Percentiles rank a stretch among this genome's conserved stretches.
Evolutionary conservation across 2,797 vertebrate genomes (phyloP).

Genomic region (Pogonophryne albipinna): DNA sequence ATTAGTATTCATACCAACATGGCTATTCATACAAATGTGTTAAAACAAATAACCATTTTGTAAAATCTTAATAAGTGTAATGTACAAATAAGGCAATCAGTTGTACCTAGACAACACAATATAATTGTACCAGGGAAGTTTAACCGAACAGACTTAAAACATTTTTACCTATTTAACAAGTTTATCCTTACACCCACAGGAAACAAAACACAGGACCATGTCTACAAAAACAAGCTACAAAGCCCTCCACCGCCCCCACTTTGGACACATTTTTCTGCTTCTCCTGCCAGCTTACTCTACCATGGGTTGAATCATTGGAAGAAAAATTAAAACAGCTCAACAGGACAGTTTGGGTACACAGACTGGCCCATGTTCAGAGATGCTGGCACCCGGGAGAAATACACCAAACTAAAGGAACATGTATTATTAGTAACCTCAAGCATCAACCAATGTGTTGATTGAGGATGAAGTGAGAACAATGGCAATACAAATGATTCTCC

Average conservation of each 20-base stretch:
- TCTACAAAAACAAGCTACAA: slow-evolving; percentile 1
- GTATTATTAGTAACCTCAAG: neutral
- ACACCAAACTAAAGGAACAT: neutral
- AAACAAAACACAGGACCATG: neutral
- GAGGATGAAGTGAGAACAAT: neutral
- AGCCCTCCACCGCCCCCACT: neutral
- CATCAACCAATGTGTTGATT: neutral
- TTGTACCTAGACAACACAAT: neutral
- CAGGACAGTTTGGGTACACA: neutral
- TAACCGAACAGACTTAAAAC: neutral
- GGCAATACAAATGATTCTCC: neutral
- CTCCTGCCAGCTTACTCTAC: slow-evolving; percentile 10
- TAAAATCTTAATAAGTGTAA: neutral
- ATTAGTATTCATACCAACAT: slow-evolving; percentile 28
- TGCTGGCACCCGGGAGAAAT: neutral
- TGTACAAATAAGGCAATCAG: neutral
- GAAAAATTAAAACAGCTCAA: neutral
- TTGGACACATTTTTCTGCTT: slow-evolving; percentile 12
- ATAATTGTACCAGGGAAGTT: neutral
- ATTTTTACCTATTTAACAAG: neutral
- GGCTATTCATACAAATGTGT: neutral
- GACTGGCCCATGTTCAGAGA: neutral
- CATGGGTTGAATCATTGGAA: neutral
- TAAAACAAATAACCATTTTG: slow-evolving; percentile 5
- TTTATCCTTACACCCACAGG: neutral